These are phyloP conservation scores for Batillaria attramentaria DNA, from an alignment of 1,140 invertebrate genomes.

Conservation along the genomic window DNA sequence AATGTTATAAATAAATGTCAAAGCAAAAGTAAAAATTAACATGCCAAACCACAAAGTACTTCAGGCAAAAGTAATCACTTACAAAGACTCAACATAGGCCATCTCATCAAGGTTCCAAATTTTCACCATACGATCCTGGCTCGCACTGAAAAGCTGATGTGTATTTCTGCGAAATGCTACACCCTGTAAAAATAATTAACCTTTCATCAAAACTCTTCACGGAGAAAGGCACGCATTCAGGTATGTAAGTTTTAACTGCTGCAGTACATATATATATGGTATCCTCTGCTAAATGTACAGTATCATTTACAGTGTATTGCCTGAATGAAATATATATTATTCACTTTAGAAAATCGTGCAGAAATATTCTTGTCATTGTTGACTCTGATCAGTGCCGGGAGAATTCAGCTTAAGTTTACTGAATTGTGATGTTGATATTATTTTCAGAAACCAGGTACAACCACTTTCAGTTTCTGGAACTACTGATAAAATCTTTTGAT, in stretches of 20 bases:
- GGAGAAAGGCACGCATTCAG: conserved; percentile 1
- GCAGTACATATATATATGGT: neutral
- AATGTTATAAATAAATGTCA: no score
- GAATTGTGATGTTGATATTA: neutral
- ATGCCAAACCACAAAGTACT: no score
- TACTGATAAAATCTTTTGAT: neutral
- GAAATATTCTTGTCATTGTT: no score
- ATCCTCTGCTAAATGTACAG: no score
- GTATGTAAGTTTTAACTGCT: neutral
- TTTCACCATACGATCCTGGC: conserved; percentile 86
- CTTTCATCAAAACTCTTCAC: neutral
- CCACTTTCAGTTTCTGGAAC: neutral
- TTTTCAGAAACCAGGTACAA: neutral
- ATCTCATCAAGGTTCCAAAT: conserved; percentile 97
- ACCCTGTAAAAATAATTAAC: conserved; percentile 76
- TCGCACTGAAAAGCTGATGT: conserved; percentile 89
- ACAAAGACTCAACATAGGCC: conserved; percentile 95
- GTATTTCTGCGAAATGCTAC: conserved; percentile 88
- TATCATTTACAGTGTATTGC: neutral
- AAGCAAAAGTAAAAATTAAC: no score
- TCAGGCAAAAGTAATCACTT: no score
- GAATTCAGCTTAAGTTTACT: no score
- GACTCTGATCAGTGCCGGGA: neutral
- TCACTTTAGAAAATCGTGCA: no score
- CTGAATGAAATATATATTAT: neutral